Evolutionary conservation across 2,888 invertebrate species (phyloP), one percentile per base, ranked within the genome.

Genomic region (Ectemnius lituratus): DNA sequence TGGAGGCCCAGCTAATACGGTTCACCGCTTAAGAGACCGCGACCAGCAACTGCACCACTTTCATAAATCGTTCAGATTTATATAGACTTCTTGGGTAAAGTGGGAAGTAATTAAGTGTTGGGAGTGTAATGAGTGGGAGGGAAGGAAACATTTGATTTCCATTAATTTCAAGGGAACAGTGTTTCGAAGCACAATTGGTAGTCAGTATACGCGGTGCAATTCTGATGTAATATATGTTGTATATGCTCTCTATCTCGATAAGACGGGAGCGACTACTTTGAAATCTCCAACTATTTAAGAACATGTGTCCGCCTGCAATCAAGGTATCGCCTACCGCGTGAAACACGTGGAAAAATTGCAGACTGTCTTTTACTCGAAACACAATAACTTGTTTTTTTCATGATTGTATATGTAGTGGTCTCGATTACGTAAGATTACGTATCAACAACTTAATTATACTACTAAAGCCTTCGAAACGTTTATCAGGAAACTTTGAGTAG

Each of bases 341-440:
- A 23, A 27, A 18, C 13, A 4, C n/a, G 45, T 49, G 46, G 18
- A 60, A 66, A 66, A 61, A 66, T 70, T 57, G 57, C 13, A 61
- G 45, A 23, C 14, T 27, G n/a, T 18, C 16, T 27, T 52, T 46
- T 46, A 18, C 64, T 18, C 16, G 13, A 67, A 67, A 23, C 23
- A 23, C 23, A 23, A 60, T 58, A 11, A 64, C 56, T 52, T 18
- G 59, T 67, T 59, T 67, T 27, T 13, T 14, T 62, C 56, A 52
- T 69, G 67, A 76, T 74, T 67, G 56, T 28, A 63, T 20, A 2
- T 23, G 23, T 23, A 4, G n/a, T 18, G 5, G 11, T 3, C 52
- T 47, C 62, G 49, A 37, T 74, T 76, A 67, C 61, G 47, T 67
- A 76, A 76, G 47, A 37, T 45, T 52, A 4, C 49, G 20, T 1